A percentile compares a stretch with the other conserved stretches of the same genome.
Conservation (phyloP, 2,888 invertebrate species). For the Nomada lathburiana region DNA sequence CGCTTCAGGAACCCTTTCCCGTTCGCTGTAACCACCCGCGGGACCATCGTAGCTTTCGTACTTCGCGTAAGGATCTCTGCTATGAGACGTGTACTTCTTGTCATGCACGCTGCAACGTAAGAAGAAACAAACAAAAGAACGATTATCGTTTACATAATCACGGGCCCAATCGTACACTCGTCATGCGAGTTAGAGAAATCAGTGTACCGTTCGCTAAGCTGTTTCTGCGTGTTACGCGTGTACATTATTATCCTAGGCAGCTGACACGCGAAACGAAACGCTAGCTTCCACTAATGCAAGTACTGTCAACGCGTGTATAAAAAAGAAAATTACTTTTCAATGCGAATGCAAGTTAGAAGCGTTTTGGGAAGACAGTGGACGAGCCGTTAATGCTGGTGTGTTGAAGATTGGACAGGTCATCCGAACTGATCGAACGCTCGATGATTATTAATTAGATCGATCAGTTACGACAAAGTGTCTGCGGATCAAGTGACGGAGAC, state of each 20-base stretch:
- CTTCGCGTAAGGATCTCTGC: conserved; percentile 84
- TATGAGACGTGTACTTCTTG: conserved; percentile 84
- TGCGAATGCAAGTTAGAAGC: conserved; percentile 7
- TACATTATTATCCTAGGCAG: conserved; percentile 38
- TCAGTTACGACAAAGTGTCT: conserved; percentile 14
- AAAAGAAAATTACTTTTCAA: background rate
- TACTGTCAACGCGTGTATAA: conserved; percentile 4
- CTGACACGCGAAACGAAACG: conserved; percentile 17
- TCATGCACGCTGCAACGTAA: conserved; percentile 78
- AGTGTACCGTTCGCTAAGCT: conserved; percentile 60
- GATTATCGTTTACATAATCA: too few relatives aligned
- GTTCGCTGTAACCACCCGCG: conserved; percentile 83
- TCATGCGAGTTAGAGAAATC: conserved; percentile 73
- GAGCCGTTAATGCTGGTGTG: background rate
- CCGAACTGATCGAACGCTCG: background rate
- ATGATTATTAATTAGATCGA: too few relatives aligned
- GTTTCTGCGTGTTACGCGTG: conserved; percentile 50
- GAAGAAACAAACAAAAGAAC: conserved; percentile 63
- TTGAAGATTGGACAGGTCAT: conserved; percentile 14
- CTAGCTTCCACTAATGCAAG: conserved; percentile 8
- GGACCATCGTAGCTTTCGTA: conserved; percentile 85
- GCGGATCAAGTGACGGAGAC: background rate
- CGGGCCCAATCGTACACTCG: conserved; percentile 41
- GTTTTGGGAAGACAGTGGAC: background rate
- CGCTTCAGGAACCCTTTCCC: conserved; percentile 81